These are phyloP conservation scores for Drosophila colorata DNA, from an alignment of 2,888 invertebrate genomes.

Conservation along the genomic window DNA sequence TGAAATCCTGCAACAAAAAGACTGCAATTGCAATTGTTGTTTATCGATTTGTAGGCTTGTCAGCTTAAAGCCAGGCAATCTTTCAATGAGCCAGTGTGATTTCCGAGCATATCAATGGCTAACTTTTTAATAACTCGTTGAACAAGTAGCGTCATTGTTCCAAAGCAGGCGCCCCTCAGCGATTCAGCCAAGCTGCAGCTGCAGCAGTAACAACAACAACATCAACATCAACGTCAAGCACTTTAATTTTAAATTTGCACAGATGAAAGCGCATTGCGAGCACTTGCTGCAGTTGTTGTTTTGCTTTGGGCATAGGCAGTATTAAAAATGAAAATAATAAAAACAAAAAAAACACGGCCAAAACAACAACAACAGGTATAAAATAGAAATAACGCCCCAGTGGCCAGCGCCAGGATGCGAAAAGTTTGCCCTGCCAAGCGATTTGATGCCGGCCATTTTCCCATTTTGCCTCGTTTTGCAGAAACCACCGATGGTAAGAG, in stretches of 20 bases:
- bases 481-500: constrained; percentile 86
- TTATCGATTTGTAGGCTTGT: constrained; percentile 15
- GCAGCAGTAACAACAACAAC: constrained; percentile 14
- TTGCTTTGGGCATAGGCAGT: constrained; percentile 12
- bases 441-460: constrained; percentile 61
- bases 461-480: constrained; percentile 54
- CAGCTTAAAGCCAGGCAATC: constrained; percentile 27
- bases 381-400: constrained; percentile 61
- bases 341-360: constrained; percentile 6
- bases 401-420: constrained; percentile 44
- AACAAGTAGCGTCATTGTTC: constrained; percentile 49
- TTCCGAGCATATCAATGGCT: constrained; percentile 52
- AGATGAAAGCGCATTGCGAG: constrained; percentile 62
- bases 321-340: constrained; percentile 11
- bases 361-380: constrained; percentile 37
- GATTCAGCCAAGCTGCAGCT: constrained; percentile 39
- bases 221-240: constrained; percentile 32
- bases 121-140: constrained; percentile 64
- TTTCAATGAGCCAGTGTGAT: constrained; percentile 33
- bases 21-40: constrained; percentile 12
- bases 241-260: constrained; percentile 75
- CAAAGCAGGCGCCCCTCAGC: constrained; percentile 33
- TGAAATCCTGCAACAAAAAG: constrained; percentile 3
- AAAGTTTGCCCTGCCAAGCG: constrained; percentile 61
- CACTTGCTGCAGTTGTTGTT: constrained; percentile 30